Percentiles rank a stretch among this genome's conserved stretches.
phyloP scores from a whole-genome alignment of 2,113 vertebrate genomes.

The Lethenteron reissneri region DNA sequence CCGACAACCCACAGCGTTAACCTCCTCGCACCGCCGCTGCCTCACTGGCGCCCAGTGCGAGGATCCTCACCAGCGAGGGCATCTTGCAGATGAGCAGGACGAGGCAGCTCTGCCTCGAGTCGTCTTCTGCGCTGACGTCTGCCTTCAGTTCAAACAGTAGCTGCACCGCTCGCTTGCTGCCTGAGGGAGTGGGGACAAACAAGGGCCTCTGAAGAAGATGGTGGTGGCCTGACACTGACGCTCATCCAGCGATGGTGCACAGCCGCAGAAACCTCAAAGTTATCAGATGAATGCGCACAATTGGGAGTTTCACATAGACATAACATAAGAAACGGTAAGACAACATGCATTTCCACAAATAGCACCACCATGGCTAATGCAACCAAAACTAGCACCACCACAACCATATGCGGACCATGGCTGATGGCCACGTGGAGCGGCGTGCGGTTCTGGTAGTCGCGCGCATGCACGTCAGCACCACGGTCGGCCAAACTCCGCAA shows the following conservation, averaged over 20 bases:
- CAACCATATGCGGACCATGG: constrained; percentile 14
- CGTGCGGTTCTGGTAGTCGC: constrained; percentile 22
- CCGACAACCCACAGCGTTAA: constrained; percentile 4
- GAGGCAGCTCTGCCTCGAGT: constrained; percentile 26
- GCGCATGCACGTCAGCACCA: constrained; percentile 17
- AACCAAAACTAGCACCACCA: too few species aligned
- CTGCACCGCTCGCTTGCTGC: constrained; percentile 19
- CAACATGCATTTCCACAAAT: too few species aligned
- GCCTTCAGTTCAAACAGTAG: constrained; percentile 21
- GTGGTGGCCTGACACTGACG: too few species aligned
- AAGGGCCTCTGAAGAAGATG: neutral
- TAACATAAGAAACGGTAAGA: too few species aligned
- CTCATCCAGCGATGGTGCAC: too few species aligned
- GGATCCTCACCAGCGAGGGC: constrained; percentile 20
- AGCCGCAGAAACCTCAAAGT: too few species aligned
- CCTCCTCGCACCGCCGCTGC: neutral
- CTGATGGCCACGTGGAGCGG: constrained; percentile 24
- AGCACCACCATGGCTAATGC: too few species aligned
- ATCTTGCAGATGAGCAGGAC: constrained; percentile 24
- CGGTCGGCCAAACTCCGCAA: constrained; percentile 18
- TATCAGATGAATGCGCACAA: too few species aligned
- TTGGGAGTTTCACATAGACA: too few species aligned
- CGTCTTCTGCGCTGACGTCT: constrained; percentile 19
- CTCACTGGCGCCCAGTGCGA: too few species aligned
- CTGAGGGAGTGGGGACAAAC: constrained; percentile 12